phyloP scores from a whole-genome alignment of 2,797 vertebrate species.

The Euphonia xanthogaster region DNA sequence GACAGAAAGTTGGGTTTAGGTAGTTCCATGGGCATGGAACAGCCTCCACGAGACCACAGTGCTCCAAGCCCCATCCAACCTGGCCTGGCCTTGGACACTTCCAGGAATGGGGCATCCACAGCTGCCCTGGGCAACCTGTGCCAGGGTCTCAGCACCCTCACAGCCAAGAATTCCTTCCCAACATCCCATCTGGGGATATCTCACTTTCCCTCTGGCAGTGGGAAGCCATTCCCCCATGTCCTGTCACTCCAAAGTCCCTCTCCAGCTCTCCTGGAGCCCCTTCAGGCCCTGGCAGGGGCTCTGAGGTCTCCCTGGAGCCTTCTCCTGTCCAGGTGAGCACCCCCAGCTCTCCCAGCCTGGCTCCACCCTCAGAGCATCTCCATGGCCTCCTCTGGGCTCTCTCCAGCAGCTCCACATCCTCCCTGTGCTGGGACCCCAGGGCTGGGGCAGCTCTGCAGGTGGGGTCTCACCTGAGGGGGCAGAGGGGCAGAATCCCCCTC shows the following conservation, averaged over 20 bases:
- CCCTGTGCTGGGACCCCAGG: not conserved
- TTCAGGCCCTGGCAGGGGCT: accelerated
- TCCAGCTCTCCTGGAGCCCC: not conserved
- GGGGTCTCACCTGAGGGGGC: not conserved
- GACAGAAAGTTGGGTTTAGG: not conserved
- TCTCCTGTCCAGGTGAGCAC: not conserved
- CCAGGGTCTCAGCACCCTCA: accelerated
- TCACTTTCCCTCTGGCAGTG: not conserved
- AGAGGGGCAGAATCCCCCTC: not conserved
- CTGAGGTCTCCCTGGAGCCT: accelerated
- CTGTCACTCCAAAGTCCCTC: accelerated
- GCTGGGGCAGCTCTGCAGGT: not conserved
- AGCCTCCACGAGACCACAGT: accelerated
- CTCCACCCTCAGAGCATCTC: accelerated
- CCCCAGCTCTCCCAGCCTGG: not conserved
- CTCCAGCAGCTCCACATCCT: not conserved
- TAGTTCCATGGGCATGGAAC: not conserved
- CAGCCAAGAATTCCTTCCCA: accelerated
- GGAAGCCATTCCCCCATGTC: not conserved
- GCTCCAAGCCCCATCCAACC: accelerated
- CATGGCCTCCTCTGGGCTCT: accelerated
- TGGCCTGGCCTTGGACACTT: accelerated
- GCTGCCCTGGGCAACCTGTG: accelerated
- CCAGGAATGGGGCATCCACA: not conserved
- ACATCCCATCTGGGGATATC: not conserved